phyloP scores from a whole-genome alignment of 92 coral and sea anemone genomes.

The Hydrozoanthus gracilis region DNA sequence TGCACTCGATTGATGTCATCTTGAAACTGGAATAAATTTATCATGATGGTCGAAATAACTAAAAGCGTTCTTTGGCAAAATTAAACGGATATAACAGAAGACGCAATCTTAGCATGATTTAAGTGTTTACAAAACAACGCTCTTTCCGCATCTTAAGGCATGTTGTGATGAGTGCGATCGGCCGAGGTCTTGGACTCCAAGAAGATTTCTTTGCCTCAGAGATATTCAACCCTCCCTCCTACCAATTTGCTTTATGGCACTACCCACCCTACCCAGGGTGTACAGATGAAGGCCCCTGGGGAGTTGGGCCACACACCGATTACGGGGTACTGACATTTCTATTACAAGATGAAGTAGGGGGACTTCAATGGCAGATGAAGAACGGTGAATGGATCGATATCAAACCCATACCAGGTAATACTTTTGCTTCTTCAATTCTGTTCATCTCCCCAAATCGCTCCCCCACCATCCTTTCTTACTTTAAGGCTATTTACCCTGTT shows the following conservation, averaged over 20 bases:
- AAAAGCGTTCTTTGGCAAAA: too few species aligned
- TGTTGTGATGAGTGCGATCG: constrained; percentile 52
- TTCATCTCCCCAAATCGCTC: too few species aligned
- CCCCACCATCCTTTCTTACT: too few species aligned
- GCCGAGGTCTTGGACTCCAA: constrained; percentile 43
- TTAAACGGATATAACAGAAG: too few species aligned
- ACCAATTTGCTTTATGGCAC: constrained; percentile 80
- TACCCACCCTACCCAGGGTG: constrained; percentile 74
- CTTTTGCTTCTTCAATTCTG: background rate
- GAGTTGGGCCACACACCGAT: constrained; percentile 88
- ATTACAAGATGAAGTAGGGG: constrained; percentile 87
- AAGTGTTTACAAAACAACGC: background rate
- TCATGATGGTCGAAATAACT: too few species aligned
- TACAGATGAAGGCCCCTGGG: constrained; percentile 67
- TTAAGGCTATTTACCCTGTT: too few species aligned
- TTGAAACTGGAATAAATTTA: too few species aligned
- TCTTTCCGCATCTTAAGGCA: background rate
- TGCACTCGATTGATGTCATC: too few species aligned
- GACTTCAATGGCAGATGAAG: constrained; percentile 73
- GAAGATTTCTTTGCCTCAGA: constrained; percentile 46
- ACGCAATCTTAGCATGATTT: background rate
- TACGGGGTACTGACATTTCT: constrained; percentile 81
- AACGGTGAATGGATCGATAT: constrained; percentile 78
- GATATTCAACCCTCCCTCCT: constrained; percentile 64
- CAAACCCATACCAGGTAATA: constrained; percentile 70